phyloP scores from a whole-genome alignment of 2,797 vertebrate species.

The Artibeus jamaicensis region DNA sequence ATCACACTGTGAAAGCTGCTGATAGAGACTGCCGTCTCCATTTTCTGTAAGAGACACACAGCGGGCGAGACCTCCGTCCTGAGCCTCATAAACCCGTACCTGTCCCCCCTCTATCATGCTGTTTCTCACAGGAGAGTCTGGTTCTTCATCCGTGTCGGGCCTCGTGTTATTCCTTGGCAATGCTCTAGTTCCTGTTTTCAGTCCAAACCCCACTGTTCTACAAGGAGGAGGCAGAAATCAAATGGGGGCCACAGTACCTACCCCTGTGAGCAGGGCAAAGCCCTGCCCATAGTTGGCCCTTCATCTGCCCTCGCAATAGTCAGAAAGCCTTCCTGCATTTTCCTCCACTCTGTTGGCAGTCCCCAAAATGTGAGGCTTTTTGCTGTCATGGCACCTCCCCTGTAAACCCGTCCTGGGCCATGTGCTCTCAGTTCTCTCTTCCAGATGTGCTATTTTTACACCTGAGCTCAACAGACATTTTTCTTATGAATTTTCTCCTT shows the following conservation, averaged over 20 bases:
- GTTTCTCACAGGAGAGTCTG: background rate
- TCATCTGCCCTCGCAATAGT: background rate
- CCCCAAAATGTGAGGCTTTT: rapidly evolving
- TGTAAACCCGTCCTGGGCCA: background rate
- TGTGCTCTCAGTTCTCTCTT: background rate
- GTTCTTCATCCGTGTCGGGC: background rate
- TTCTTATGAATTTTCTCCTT: background rate
- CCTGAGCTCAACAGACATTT: background rate
- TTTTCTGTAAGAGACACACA: background rate
- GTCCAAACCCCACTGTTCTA: background rate
- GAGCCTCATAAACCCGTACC: background rate
- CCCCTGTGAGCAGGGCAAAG: background rate
- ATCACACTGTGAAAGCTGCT: background rate
- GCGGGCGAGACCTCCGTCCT: background rate
- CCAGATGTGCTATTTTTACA: background rate
- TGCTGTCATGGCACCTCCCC: background rate
- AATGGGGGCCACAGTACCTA: rapidly evolving
- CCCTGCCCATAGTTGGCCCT: rapidly evolving
- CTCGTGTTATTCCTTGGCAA: background rate
- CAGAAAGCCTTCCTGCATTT: background rate
- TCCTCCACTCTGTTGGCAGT: background rate
- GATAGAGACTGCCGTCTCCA: background rate
- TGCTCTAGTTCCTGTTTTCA: background rate
- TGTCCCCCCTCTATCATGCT: too few relatives aligned
- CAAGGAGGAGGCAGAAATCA: background rate